Evolutionary conservation across 2,797 vertebrate species (phyloP), one percentile per base, ranked within the genome.

Genomic region (Setipinna tenuifilis): DNA sequence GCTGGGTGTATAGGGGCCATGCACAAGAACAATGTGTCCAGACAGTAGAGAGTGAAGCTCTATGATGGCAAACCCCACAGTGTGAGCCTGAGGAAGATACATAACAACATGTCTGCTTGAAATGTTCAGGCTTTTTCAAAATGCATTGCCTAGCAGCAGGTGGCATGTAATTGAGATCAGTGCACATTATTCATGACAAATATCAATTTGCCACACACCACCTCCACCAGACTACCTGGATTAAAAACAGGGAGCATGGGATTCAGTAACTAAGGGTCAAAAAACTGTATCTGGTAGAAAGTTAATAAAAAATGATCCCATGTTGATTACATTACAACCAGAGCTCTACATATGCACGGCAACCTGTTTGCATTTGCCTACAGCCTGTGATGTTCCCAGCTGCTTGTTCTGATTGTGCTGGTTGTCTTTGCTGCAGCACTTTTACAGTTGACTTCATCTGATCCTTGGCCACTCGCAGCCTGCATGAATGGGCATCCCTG

Each of bases 401-500:
- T 78, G 71, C 21, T 78, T 44, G 35, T 14, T 78, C 71, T 78
- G 19, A 12, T 1, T 44, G 17, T 21, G 71, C 35, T 19, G 35
- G 6, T 16, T 1, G 35, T 44, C 71, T 41, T 19, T 78, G 71
- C 19, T 41, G 35, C 35, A 54, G 17, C 16, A 19, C 6, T 1
- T 19, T 44, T 44, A 78, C 35, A 6, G 35, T 19, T 21, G 71
- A 35, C 35, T 78, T 44, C 71, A 44, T 21, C 71, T 44, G 31
- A 78, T 78, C 71, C 9, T 17, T 35, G 17, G 12, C 31, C 62
- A 17, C 68, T 35, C 28, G 21, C 68, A 75, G 68, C 28, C 6
- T 31, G 35, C 17, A 78, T 94, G 87, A 92, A 93, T 93, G 93
- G 92, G 90, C 88, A 92, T 83, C 89, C 87, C 16, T 21, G 41